phyloP scores from a whole-genome alignment of 2,797 vertebrate genomes.

The Rhodeus uyekii region DNA sequence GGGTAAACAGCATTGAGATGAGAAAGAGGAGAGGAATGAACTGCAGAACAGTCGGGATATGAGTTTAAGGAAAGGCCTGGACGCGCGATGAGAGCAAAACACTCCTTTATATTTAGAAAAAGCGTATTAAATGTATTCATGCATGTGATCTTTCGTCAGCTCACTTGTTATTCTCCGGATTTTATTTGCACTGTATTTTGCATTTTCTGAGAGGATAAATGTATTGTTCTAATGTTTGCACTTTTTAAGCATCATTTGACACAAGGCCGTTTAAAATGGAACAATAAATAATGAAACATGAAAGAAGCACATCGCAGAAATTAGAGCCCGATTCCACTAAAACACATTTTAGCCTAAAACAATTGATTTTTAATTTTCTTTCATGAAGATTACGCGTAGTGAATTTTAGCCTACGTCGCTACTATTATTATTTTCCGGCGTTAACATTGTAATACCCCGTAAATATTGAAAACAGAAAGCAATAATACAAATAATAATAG shows the following conservation, averaged over 20 bases:
- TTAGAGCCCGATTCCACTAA: not conserved
- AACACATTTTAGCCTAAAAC: not conserved
- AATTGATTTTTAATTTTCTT: no score
- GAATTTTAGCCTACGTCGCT: not conserved
- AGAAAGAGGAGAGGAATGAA: not conserved
- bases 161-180: no score
- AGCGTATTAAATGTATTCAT: not conserved
- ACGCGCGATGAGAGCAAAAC: not conserved
- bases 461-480: not conserved
- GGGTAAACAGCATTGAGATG: conserved; percentile 16
- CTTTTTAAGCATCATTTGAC: not conserved
- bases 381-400: not conserved
- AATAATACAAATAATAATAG: not conserved
- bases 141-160: no score
- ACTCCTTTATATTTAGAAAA: not conserved
- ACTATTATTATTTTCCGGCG: not conserved
- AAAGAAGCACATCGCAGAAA: not conserved
- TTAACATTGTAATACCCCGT: not conserved
- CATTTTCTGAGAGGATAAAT: not conserved
- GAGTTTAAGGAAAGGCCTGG: not conserved
- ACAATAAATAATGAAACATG: not conserved
- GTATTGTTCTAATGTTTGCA: not conserved
- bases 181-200: not conserved
- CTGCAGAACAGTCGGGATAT: not conserved
- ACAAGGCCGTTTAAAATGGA: not conserved